Base-by-base conservation (phyloP, 2,888 invertebrate species). In the Opisthograptis luteolata region DNA sequence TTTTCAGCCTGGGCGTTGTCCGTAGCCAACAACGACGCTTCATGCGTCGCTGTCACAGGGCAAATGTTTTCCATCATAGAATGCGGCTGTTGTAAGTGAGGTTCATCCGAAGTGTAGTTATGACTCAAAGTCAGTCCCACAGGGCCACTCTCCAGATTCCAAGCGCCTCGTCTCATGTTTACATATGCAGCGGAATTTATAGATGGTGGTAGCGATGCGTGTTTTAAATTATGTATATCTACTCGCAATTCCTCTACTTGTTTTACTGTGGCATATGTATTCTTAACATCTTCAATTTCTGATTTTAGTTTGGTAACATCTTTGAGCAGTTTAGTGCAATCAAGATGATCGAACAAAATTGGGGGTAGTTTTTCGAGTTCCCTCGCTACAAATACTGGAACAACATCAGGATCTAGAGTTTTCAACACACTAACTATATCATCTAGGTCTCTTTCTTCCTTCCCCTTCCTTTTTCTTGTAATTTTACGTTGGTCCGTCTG, bases 381-480 rank as follows among this genome's bases (percentile, higher is more conserved):
- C 3, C 25, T 17, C 3, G 56, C 59, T 14, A 56, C 59, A 31
- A 59, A 59, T 1, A 56, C 10, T 14, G 59, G 56, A 12, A 56
- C 36, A 0, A 32, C 2, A 13, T 51, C 54, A 1, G 46, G 43
- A 0, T 59, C 59, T 2, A 32, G 14, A 0, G 6, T 3, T 41
- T 58, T 58, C 8, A 61, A 50, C 6, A 58, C 12, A 12, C 12
- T 25, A 3, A 58, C 34, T 0, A 61, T 61, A 10, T 58, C 58
- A 2, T 20, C 15, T 6, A 60, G 3, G 5, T 39, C 28, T 0
- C 58, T 35, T 19, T 47, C 36, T 36, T 56, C 55, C 28, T 56
- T 60, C 5, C 60, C 58, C n/a, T 55, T 32, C 1, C 40, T 25
- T 46, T 57, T 58, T 2, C 61, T 34, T 2, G 6, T 5, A 2